Conservation (phyloP, 1,140 invertebrate genomes). For the Magallana gigas region DNA sequence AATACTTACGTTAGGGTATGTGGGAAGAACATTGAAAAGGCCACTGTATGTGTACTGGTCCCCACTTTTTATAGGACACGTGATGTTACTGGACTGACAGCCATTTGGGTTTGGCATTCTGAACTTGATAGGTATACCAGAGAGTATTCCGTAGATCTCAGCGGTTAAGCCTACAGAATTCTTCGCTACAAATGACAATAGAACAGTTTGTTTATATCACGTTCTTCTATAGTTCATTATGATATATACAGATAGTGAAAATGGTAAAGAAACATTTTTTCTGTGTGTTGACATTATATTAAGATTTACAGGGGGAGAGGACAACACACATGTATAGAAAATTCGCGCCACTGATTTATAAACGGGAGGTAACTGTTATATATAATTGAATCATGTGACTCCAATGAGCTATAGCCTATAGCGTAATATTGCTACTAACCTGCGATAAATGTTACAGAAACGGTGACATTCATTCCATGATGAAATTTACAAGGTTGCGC, state of each 20-base stretch:
- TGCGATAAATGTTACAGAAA: slow-evolving; percentile 48
- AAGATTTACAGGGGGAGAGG: too few species aligned
- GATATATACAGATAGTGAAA: too few species aligned
- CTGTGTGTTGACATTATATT: too few species aligned
- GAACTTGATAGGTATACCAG: slow-evolving; percentile 61
- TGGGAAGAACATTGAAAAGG: slow-evolving; percentile 52
- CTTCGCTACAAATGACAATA: slow-evolving; percentile 49
- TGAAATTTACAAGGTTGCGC: slow-evolving; percentile 50
- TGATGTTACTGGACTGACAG: slow-evolving; percentile 56
- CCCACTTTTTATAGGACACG: slow-evolving; percentile 51
- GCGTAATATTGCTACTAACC: slow-evolving; percentile 10
- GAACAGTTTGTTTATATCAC: too few species aligned
- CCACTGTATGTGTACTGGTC: slow-evolving; percentile 51
- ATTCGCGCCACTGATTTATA: neutral
- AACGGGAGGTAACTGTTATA: neutral
- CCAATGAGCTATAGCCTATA: too few species aligned
- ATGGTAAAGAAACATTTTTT: too few species aligned
- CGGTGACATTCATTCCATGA: slow-evolving; percentile 54
- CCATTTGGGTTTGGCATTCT: slow-evolving; percentile 66
- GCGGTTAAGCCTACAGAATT: slow-evolving; percentile 45
- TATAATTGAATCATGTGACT: neutral
- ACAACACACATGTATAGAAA: neutral
- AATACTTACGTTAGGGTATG: slow-evolving; percentile 57
- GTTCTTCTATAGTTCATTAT: too few species aligned
- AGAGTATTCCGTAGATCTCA: slow-evolving; percentile 61